A percentile compares a stretch with the other conserved stretches of the same genome.
These are phyloP conservation scores for Lordiphosa stackelbergi DNA, from an alignment of 1,140 invertebrate genomes.

Conservation along the genomic window DNA sequence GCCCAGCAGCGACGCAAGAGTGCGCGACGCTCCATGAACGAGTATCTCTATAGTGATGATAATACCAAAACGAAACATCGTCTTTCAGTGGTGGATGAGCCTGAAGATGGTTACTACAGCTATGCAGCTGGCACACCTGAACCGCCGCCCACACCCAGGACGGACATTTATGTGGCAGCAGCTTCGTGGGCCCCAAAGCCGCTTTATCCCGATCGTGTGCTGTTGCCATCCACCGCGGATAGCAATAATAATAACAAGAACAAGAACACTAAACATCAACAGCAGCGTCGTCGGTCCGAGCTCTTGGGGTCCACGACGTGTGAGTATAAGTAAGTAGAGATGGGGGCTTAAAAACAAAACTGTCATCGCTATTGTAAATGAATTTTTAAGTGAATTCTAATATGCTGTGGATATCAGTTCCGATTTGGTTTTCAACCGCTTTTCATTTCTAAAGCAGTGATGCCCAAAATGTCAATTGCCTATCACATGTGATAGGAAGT, in stretches of 20 bases:
- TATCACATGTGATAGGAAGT: too few relatives aligned
- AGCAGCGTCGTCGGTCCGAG: constrained; percentile 55
- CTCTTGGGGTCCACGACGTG: constrained; percentile 74
- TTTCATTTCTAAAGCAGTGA: too few relatives aligned
- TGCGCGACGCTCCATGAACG: constrained; percentile 66
- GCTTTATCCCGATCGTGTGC: constrained; percentile 75
- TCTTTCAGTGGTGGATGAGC: constrained; percentile 57
- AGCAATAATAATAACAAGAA: constrained; percentile 29
- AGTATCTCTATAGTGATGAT: constrained; percentile 67
- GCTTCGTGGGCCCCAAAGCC: constrained; percentile 82
- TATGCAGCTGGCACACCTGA: constrained; percentile 68
- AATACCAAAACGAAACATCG: constrained; percentile 44
- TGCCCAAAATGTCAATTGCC: too few relatives aligned
- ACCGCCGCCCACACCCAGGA: constrained; percentile 40
- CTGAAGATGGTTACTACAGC: constrained; percentile 72
- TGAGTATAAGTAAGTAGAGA: constrained; percentile 72
- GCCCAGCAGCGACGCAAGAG: constrained; percentile 57
- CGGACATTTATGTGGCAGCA: constrained; percentile 79
- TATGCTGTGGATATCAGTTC: too few relatives aligned
- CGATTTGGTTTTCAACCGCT: too few relatives aligned
- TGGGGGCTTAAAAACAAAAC: too few relatives aligned
- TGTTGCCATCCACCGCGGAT: constrained; percentile 41
- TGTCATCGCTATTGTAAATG: too few relatives aligned
- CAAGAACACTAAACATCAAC: constrained; percentile 32
- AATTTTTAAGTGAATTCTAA: too few relatives aligned